phyloP scores from a whole-genome alignment of 92 coral and sea anemone genomes.

The Heliopora coerulea region DNA sequence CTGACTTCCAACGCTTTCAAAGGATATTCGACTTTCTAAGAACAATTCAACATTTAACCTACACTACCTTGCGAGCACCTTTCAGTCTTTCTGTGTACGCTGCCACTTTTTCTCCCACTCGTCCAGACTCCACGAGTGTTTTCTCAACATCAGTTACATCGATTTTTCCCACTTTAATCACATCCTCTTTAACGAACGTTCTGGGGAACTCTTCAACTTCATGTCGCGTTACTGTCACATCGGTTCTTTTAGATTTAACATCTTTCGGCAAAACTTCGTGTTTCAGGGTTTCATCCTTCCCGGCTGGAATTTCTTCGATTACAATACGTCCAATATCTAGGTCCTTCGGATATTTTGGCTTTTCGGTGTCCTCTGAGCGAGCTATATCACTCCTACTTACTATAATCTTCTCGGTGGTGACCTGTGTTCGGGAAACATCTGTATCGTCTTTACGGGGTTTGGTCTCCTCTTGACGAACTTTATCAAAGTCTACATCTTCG shows the following conservation, averaged over 20 bases:
- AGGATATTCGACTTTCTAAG: too few species aligned
- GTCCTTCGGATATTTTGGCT: background rate
- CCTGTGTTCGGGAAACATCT: background rate
- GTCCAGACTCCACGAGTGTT: background rate
- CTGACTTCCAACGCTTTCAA: too few species aligned
- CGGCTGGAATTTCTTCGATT: slow-evolving; percentile 4
- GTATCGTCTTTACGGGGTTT: background rate
- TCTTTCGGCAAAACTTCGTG: background rate
- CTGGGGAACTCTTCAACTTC: background rate
- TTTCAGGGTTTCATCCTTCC: background rate
- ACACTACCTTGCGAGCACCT: background rate
- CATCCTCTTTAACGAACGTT: background rate
- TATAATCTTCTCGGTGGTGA: background rate
- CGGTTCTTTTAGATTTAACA: slow-evolving; percentile 4
- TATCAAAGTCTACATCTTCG: background rate
- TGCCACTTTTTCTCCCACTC: background rate
- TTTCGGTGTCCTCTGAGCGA: background rate
- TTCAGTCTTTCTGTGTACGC: background rate
- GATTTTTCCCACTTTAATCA: slow-evolving; percentile 12
- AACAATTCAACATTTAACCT: too few species aligned
- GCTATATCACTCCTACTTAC: background rate
- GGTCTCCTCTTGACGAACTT: background rate
- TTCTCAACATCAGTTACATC: slow-evolving; percentile 18
- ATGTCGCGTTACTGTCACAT: background rate
- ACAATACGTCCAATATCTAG: slow-evolving; percentile 15